Evolutionary conservation across 2,888 invertebrate species (phyloP).

Genomic region (Acanthoscelides obtectus): DNA sequence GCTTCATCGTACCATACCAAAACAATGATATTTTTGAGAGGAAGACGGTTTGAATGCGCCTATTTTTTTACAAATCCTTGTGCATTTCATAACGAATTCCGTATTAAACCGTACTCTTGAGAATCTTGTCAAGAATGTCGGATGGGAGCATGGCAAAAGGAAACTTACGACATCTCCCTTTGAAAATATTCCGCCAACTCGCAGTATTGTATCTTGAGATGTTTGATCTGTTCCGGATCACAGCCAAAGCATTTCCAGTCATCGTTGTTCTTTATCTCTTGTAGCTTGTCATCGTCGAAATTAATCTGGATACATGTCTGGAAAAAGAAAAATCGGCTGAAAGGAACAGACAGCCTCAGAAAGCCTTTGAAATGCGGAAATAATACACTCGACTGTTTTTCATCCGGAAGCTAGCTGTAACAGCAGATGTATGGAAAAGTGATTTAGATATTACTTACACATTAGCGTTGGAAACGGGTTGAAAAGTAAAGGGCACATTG

Average conservation of each 20-base stretch:
- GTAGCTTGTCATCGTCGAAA: conserved; percentile 59
- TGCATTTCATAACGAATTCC: too few relatives aligned
- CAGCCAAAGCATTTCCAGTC: conserved; percentile 79
- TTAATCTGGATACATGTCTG: conserved; percentile 71
- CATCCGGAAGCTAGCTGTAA: neutral
- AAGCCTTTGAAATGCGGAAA: neutral
- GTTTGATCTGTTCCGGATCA: conserved; percentile 60
- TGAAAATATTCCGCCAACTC: conserved; percentile 64
- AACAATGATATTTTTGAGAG: too few relatives aligned
- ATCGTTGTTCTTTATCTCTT: conserved; percentile 68
- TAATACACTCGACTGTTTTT: neutral
- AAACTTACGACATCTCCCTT: conserved; percentile 53
- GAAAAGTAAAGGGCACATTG: too few relatives aligned
- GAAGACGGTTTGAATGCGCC: too few relatives aligned
- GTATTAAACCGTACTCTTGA: too few relatives aligned
- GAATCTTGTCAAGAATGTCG: too few relatives aligned
- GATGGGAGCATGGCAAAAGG: too few relatives aligned
- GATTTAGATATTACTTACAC: too few relatives aligned
- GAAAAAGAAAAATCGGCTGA: conserved; percentile 32
- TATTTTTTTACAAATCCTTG: too few relatives aligned
- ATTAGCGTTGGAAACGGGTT: neutral
- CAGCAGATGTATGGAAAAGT: neutral
- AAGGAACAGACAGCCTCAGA: neutral
- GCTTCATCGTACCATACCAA: too few relatives aligned
- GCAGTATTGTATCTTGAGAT: conserved; percentile 63